A percentile compares a stretch with the other conserved stretches of the same genome.
Evolutionary conservation across 2,888 invertebrate species (phyloP).

Genomic region (Agrotis exclamationis): DNA sequence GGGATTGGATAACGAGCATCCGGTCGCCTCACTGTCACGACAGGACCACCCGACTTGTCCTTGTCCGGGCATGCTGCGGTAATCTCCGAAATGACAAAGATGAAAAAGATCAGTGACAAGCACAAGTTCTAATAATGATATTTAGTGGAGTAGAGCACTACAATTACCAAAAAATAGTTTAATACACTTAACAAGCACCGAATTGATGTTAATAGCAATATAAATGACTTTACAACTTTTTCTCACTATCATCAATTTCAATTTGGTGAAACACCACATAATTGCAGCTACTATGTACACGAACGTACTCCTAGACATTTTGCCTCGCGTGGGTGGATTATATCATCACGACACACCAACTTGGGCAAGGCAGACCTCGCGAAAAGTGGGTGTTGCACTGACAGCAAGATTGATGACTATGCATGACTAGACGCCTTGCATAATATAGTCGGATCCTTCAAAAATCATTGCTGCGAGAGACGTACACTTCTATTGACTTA

Average conservation of each 20-base stretch:
- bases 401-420: constrained; percentile 36
- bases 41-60: constrained; percentile 22
- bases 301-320: constrained; percentile 28
- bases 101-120: not conserved
- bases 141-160: constrained; percentile 7
- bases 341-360: constrained; percentile 33
- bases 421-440: constrained; percentile 30
- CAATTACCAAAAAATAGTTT: constrained; percentile 13
- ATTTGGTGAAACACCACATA: constrained; percentile 50
- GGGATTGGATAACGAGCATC: constrained; percentile 56
- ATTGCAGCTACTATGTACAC: constrained; percentile 38
- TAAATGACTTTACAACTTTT: constrained; percentile 35
- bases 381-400: constrained; percentile 19
- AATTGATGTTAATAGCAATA: constrained; percentile 39
- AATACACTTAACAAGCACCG: constrained; percentile 30
- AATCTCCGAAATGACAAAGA: not conserved
- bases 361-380: constrained; percentile 22
- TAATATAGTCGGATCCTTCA: not conserved
- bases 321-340: constrained; percentile 33
- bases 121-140: not conserved
- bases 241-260: constrained; percentile 54
- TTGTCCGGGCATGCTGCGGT: not conserved
- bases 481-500: constrained; percentile 22
- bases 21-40: constrained; percentile 22
- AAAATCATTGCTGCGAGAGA: constrained; percentile 18